Percentiles rank a stretch among this genome's conserved stretches.
Evolutionary conservation across 2,797 vertebrate species (phyloP).

Genomic region (Acanthis flammea): DNA sequence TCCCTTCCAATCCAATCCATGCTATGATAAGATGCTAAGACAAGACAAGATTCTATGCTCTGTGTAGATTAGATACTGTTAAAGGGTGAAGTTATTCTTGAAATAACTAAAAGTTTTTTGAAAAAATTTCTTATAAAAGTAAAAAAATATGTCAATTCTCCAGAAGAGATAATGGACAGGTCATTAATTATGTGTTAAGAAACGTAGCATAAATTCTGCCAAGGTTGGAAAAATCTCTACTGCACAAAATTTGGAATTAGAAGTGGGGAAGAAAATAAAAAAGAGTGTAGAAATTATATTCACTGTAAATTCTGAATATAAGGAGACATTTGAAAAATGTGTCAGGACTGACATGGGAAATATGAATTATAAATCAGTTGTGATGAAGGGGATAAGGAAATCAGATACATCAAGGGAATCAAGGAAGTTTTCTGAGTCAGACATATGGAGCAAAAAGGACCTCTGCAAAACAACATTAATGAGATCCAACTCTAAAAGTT

Average conservation of each 20-base stretch:
- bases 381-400: not conserved
- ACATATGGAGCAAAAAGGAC: not conserved
- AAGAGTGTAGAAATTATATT: not conserved
- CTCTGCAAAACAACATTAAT: not conserved
- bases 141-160: not conserved
- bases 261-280: not conserved
- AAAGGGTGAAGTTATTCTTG: not conserved
- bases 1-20: not conserved
- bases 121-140: not conserved
- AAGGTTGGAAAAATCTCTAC: not conserved
- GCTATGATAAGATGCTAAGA: not conserved
- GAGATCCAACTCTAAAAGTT: not conserved
- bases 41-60: not conserved
- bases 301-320: not conserved
- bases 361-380: not conserved
- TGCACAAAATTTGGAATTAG: not conserved
- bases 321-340: not conserved
- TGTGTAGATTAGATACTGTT: not conserved
- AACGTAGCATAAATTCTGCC: not conserved
- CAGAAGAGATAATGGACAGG: not conserved
- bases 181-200: not conserved
- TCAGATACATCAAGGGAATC: not conserved
- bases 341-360: not conserved
- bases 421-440: not conserved
- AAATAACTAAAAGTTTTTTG: not conserved